Evolutionary conservation across 2,888 invertebrate species (phyloP).

Genomic region (Cantharis flavilabris): DNA sequence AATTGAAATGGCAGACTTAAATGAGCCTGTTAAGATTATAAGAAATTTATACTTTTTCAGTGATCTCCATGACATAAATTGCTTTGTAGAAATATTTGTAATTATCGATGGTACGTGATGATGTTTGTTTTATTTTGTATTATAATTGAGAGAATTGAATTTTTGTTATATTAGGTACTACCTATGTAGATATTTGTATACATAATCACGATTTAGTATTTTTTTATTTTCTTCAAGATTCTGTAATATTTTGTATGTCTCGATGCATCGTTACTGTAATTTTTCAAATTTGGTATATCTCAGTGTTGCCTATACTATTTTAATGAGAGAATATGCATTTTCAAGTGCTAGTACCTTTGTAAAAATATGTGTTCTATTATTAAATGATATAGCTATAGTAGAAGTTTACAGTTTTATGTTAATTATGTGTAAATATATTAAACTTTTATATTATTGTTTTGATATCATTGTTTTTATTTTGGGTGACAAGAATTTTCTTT

Average conservation of each 20-base stretch:
- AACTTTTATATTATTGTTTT: conserved; percentile 51
- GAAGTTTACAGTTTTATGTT: conserved; percentile 46
- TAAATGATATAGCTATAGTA: conserved; percentile 15
- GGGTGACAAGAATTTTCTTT: conserved; percentile 3
- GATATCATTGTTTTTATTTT: conserved; percentile 42
- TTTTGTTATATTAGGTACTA: background rate
- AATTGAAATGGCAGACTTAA: conserved; percentile 3
- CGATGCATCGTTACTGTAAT: conserved; percentile 18
- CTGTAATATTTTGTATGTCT: conserved; percentile 12
- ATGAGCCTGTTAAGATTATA: conserved; percentile 14
- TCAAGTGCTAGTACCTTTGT: conserved; percentile 49
- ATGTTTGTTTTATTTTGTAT: conserved; percentile 19
- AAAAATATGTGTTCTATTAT: conserved; percentile 46
- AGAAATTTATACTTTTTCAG: conserved; percentile 35
- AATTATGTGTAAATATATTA: conserved; percentile 51
- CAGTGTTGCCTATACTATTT: conserved; percentile 51
- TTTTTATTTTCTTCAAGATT: conserved; percentile 1
- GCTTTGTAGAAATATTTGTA: conserved; percentile 22
- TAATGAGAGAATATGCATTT: conserved; percentile 50
- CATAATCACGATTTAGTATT: background rate
- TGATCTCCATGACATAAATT: conserved; percentile 53
- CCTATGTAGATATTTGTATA: background rate
- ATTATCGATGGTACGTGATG: conserved; percentile 9
- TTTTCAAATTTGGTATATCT: conserved; percentile 38
- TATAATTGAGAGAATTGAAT: background rate